Evolutionary conservation across 2,113 vertebrate species (phyloP), one percentile per base, ranked within the genome.

Genomic region (Elephas maximus): DNA sequence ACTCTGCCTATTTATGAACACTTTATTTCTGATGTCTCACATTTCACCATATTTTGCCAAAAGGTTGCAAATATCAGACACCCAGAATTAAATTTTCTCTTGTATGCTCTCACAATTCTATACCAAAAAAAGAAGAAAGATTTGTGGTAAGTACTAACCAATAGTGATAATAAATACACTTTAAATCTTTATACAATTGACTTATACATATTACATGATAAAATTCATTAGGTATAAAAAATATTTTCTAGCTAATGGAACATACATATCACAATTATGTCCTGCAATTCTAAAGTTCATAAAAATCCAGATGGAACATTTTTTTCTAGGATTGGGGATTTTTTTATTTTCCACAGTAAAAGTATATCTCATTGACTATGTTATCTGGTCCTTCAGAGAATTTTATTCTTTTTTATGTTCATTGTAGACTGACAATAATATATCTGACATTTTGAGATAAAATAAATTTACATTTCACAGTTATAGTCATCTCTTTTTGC

Each of bases 381-480:
- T 87, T 91, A 93, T 95, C 21, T 30, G 20, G 37, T 84, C 9
- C 26, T 91, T 96, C 44, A 84, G 44, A 94, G 45, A 84, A 80
- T 79, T 37, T 45, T 85, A 88, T 86, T 71, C 6, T 11, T 85
- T 94, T 94, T 93, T 81, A 30, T 93, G 8, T 88, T 73, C 81
- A 8, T 78, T 69, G 74, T 76, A 93, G 88, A 69, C 28, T 48
- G 84, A 96, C 60, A 93, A 91, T 82, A 93, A 44, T 82, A 18
- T 73, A 81, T 87, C 45, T 95, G 83, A 90, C 65, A 90, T 83
- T 85, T 94, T 4, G 45, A 96, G 92, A 94, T 77, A 92, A 98
- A 95, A 88, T 79, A 82, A 90, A 96, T 95, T 86, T 98, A 57
- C 78, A 93, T 97, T 97, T 96, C 44, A 69, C 79, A 95, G 6